These are phyloP conservation scores for Lasioglossum malachurum DNA, from an alignment of 2,888 invertebrate species.

Conservation along the genomic window DNA sequence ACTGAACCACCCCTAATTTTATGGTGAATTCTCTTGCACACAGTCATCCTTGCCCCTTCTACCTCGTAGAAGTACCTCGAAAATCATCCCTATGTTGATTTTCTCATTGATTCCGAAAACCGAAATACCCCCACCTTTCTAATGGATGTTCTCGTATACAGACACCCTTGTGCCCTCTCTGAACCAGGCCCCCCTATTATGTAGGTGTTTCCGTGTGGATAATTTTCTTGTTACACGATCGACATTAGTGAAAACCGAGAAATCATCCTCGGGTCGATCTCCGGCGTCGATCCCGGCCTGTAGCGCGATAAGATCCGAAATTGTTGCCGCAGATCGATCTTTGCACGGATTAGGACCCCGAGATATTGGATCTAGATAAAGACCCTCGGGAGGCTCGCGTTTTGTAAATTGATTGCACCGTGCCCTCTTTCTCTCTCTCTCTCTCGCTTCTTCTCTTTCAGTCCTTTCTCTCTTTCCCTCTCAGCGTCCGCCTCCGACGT, in stretches of 20 bases:
- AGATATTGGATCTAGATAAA: slow-evolving; percentile 83
- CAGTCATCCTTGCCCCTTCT: neutral
- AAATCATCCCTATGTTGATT: neutral
- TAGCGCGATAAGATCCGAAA: slow-evolving; percentile 55
- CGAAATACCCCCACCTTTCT: slow-evolving; percentile 40
- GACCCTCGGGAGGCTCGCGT: slow-evolving; percentile 37
- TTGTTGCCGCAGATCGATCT: slow-evolving; percentile 64
- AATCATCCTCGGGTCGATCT: slow-evolving; percentile 35
- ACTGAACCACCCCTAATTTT: neutral
- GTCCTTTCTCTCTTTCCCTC: neutral
- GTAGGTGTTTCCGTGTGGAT: slow-evolving; percentile 81
- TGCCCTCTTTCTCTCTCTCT: slow-evolving; percentile 3
- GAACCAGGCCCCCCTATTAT: slow-evolving; percentile 57
- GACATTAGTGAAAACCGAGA: slow-evolving; percentile 76
- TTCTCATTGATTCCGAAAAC: slow-evolving; percentile 48
- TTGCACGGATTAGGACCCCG: slow-evolving; percentile 73
- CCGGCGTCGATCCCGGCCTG: slow-evolving; percentile 26
- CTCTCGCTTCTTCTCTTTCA: neutral
- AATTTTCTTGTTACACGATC: slow-evolving; percentile 84
- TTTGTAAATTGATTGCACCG: slow-evolving; percentile 62
- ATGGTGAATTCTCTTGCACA: neutral
- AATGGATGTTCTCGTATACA: slow-evolving; percentile 13
- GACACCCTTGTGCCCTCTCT: slow-evolving; percentile 17
- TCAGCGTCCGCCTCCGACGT: slow-evolving; percentile 37
- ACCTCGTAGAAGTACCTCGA: neutral